Percentiles rank a stretch among this genome's conserved stretches.
phyloP scores from a whole-genome alignment of 2,797 vertebrate genomes.

The Typhlichthys subterraneus region DNA sequence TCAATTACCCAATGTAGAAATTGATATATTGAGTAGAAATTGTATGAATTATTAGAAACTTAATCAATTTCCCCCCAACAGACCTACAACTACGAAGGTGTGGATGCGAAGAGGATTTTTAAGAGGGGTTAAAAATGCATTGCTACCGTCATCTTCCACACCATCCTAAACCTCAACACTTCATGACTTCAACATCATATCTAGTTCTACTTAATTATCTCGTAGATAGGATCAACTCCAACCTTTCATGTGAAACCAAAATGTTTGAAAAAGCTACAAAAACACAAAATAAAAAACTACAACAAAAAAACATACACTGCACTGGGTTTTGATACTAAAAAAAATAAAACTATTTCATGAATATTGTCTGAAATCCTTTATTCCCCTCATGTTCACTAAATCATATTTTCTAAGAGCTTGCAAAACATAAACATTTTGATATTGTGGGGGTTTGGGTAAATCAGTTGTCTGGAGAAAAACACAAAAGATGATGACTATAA shows the following conservation, averaged over 20 bases:
- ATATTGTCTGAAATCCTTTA: background rate
- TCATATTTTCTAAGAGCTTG: background rate
- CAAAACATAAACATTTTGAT: background rate
- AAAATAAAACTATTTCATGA: conserved; percentile 52
- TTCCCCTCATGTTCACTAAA: background rate
- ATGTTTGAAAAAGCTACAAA: conserved; percentile 19
- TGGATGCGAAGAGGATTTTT: conserved; percentile 90
- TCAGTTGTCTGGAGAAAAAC: conserved; percentile 8
- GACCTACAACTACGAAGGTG: conserved; percentile 88
- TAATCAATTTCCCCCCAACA: conserved; percentile 62
- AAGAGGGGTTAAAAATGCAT: conserved; percentile 77
- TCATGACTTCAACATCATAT: conserved; percentile 27
- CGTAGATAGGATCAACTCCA: background rate
- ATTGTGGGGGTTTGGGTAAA: background rate
- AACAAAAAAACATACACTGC: conserved; percentile 22
- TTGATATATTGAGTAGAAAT: no score
- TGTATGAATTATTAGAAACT: background rate
- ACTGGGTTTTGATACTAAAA: conserved; percentile 61
- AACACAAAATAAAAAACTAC: no score
- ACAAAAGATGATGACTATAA: conserved; percentile 55
- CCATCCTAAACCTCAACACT: background rate
- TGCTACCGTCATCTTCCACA: background rate
- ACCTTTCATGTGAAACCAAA: conserved; percentile 7
- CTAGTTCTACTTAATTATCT: conserved; percentile 40
- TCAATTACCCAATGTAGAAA: no score